phyloP scores from a whole-genome alignment of 2,113 vertebrate genomes.

The Nannospalax galili region DNA sequence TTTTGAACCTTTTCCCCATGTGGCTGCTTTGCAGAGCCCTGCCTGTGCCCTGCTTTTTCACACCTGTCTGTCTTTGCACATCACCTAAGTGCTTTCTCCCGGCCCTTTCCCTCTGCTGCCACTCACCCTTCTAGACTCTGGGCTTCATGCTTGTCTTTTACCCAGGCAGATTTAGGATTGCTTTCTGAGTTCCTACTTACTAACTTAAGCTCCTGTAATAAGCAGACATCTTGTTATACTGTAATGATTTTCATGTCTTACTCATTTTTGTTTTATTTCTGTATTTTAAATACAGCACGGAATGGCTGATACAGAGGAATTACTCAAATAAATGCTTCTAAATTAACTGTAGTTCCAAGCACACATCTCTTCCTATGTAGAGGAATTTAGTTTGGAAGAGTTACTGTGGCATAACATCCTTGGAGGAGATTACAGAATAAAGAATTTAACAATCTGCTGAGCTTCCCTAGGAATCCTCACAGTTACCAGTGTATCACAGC shows the following conservation, averaged over 20 bases:
- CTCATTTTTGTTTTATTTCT: conserved; percentile 32
- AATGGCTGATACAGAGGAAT: background rate
- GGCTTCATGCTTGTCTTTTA: background rate
- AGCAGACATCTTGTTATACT: background rate
- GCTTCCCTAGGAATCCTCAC: conserved; percentile 6
- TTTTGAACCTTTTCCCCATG: too few relatives aligned
- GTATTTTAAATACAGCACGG: conserved; percentile 3
- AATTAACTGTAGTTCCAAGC: background rate
- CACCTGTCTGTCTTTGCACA: background rate
- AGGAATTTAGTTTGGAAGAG: conserved; percentile 21
- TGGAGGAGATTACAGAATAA: background rate
- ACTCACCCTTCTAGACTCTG: background rate
- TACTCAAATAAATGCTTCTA: background rate
- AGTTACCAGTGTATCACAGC: background rate
- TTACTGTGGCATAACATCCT: background rate
- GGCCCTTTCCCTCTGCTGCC: too few relatives aligned
- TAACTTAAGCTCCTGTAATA: background rate
- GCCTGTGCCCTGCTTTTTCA: background rate
- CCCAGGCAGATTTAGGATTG: background rate
- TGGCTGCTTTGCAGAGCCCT: too few relatives aligned
- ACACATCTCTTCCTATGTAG: background rate
- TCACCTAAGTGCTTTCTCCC: background rate
- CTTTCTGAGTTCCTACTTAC: background rate
- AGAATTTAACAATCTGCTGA: background rate
- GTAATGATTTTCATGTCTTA: background rate